Evolutionary conservation across 1,140 invertebrate genomes (phyloP).

Genomic region (Megalopta genalis): DNA sequence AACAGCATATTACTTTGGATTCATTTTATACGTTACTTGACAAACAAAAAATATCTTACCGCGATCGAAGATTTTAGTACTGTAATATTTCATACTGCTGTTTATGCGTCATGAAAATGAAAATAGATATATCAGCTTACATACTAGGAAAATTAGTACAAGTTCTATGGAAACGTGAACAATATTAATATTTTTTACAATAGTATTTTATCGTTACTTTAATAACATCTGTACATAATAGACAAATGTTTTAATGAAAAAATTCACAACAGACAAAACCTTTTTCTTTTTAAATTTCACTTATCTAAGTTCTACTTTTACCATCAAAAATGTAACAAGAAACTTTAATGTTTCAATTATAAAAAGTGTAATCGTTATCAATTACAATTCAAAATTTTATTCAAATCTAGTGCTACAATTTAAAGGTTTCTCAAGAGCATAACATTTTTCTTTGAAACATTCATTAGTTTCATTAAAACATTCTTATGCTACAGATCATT

Average conservation of each 20-base stretch:
- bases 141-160: constrained; percentile 17
- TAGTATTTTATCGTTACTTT: constrained; percentile 12
- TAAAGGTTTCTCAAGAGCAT: not conserved
- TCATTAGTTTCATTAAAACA: constrained; percentile 46
- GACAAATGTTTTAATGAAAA: constrained; percentile 32
- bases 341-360: not conserved
- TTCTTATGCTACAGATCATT: constrained; percentile 28
- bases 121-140: constrained; percentile 20
- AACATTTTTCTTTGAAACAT: not conserved
- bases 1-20: constrained; percentile 2
- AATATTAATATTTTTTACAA: constrained; percentile 26
- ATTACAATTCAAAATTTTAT: no score
- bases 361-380: not conserved
- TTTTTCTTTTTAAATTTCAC: not conserved
- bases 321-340: not conserved
- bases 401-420: not conserved
- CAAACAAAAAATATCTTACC: no score
- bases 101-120: constrained; percentile 1
- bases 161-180: not conserved
- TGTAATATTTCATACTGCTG: constrained; percentile 47
- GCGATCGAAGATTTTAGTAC: not conserved
- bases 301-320: not conserved
- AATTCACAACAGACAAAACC: not conserved
- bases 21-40: no score
- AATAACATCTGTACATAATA: not conserved